Evolutionary conservation across 2,888 invertebrate genomes (phyloP).

Genomic region (Trichopria drosophilae): DNA sequence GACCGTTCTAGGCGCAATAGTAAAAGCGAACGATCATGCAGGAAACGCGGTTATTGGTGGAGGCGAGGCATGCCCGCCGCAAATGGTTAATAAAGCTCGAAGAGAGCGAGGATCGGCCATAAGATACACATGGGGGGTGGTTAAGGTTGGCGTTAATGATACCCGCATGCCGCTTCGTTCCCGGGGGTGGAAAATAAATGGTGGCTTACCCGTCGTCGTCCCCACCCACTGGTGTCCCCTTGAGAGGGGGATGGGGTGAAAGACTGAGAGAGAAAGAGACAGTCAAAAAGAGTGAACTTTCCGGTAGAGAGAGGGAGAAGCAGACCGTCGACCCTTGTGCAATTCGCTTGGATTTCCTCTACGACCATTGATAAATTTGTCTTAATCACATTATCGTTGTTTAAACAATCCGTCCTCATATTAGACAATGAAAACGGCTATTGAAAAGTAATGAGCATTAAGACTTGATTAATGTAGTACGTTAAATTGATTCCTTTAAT

Average conservation of each 20-base stretch:
- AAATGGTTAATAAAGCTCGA: slow-evolving; percentile 47
- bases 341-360: too few relatives aligned
- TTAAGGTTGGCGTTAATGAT: slow-evolving; percentile 54
- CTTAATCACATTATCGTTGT: too few relatives aligned
- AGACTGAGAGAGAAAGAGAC: not conserved
- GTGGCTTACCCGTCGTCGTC: slow-evolving; percentile 31
- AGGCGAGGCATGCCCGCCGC: slow-evolving; percentile 40
- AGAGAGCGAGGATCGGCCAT: slow-evolving; percentile 40
- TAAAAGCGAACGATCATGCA: slow-evolving; percentile 41
- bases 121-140: slow-evolving; percentile 46
- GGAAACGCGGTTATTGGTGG: slow-evolving; percentile 42
- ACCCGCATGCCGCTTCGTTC: slow-evolving; percentile 46
- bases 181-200: slow-evolving; percentile 47
- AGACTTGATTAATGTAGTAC: too few relatives aligned
- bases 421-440: too few relatives aligned
- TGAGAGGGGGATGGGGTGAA: too few relatives aligned
- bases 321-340: too few relatives aligned
- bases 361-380: too few relatives aligned
- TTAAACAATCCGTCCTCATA: too few relatives aligned
- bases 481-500: too few relatives aligned
- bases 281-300: not conserved
- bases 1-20: slow-evolving; percentile 17
- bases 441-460: too few relatives aligned
- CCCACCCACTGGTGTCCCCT: too few relatives aligned
- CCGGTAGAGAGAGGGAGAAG: not conserved